A percentile compares a stretch with the other conserved stretches of the same genome.
These are phyloP conservation scores for Ispidina lecontei DNA, from an alignment of 2,797 vertebrate genomes.

Conservation along the genomic window DNA sequence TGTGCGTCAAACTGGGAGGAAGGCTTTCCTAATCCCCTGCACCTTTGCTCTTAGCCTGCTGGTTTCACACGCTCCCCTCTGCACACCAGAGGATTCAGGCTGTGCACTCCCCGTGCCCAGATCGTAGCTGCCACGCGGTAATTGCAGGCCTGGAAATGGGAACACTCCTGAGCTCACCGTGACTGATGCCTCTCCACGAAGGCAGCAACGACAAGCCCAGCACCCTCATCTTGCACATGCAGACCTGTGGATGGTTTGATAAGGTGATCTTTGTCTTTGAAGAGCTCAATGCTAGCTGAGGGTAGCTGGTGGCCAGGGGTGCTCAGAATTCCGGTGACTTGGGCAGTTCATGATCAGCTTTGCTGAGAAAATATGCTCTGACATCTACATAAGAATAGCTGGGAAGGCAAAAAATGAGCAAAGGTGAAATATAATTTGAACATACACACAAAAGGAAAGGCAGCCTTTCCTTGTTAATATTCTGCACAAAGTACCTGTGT, in stretches of 20 bases:
- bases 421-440: neutral
- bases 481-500: neutral
- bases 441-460: neutral
- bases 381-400: neutral
- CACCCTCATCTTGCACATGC: neutral
- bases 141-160: neutral
- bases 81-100: neutral
- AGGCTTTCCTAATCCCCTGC: neutral
- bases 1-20: neutral
- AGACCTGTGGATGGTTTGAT: rapidly evolving
- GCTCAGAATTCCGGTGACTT: neutral
- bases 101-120: neutral
- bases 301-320: neutral
- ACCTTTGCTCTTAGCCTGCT: neutral
- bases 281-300: neutral
- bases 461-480: neutral
- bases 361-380: neutral
- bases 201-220: neutral
- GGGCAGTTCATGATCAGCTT: neutral
- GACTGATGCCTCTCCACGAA: neutral
- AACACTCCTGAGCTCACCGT: neutral
- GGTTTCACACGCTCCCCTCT: neutral
- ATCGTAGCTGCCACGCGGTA: neutral
- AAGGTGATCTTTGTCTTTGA: neutral
- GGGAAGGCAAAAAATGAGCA: neutral